Conservation (phyloP, 92 coral and sea anemone genomes). For the Blastomussa wellsi region DNA sequence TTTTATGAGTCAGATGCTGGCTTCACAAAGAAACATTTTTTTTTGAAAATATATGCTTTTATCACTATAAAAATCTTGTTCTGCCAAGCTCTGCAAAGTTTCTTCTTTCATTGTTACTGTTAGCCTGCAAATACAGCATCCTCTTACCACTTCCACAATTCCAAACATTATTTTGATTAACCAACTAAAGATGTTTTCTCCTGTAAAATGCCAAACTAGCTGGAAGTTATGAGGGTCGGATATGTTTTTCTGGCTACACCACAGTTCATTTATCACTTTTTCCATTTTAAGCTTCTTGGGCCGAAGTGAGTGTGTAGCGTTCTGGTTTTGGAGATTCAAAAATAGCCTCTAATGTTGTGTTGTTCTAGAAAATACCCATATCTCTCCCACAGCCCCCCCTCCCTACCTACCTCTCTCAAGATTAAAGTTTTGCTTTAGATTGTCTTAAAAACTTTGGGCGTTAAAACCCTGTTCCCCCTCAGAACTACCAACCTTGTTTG, state of each 20-base stretch:
- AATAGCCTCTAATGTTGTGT: background rate
- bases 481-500: background rate
- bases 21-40: background rate
- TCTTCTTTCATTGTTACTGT: no score
- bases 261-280: background rate
- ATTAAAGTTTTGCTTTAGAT: no score
- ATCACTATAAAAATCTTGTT: background rate
- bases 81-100: no score
- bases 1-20: background rate
- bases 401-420: background rate
- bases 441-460: no score
- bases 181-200: no score
- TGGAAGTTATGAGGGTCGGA: no score
- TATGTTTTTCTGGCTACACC: background rate
- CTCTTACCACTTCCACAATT: no score
- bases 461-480: background rate
- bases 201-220: no score
- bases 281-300: background rate
- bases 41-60: background rate
- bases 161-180: no score
- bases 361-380: background rate
- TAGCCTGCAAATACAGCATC: no score
- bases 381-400: background rate
- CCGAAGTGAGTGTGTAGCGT: background rate
- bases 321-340: background rate